These are phyloP conservation scores for Sorex fumeus DNA, from an alignment of 2,113 vertebrate species.

Conservation along the genomic window DNA sequence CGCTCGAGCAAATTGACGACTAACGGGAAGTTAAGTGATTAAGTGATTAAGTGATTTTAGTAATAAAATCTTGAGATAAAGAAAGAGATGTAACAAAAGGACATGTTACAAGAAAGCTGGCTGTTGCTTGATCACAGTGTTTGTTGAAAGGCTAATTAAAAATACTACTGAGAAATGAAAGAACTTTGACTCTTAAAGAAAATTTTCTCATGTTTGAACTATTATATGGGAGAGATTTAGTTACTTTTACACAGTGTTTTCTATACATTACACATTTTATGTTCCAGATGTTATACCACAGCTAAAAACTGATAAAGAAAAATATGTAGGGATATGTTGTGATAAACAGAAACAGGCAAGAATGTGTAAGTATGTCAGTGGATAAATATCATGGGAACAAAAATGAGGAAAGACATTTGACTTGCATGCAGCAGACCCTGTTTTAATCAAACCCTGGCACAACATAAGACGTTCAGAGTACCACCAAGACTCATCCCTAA, in stretches of 20 bases:
- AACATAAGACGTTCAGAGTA: too few species aligned
- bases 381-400: neutral
- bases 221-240: neutral
- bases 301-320: neutral
- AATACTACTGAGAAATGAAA: neutral
- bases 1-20: too few species aligned
- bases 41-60: too few species aligned
- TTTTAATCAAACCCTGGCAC: too few species aligned
- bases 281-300: neutral
- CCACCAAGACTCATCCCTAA: too few species aligned
- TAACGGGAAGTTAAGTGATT: too few species aligned
- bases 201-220: neutral
- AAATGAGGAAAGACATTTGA: neutral
- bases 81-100: neutral
- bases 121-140: too few species aligned
- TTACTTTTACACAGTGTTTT: neutral
- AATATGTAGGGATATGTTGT: neutral
- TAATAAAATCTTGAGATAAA: neutral
- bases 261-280: neutral
- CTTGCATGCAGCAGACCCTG: too few species aligned
- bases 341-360: neutral
- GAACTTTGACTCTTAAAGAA: neutral
- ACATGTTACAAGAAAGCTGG: neutral
- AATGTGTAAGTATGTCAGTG: neutral
- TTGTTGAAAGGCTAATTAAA: neutral